Percentiles rank a stretch among this genome's conserved stretches.
Conservation (phyloP, 1,140 invertebrate genomes). For the Papilio glaucus region DNA sequence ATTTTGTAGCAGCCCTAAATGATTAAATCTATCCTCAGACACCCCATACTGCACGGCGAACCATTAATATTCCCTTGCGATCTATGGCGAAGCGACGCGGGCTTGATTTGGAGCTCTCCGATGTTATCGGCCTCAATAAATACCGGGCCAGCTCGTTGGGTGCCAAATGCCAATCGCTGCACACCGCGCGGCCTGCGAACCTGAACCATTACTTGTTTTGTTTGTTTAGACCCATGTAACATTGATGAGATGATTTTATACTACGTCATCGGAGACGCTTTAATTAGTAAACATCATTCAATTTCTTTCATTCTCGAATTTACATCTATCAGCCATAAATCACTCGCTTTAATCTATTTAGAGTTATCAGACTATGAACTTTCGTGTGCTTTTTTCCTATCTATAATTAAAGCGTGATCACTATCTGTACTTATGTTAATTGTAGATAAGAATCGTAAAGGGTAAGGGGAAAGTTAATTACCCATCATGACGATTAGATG, state of each 20-base stretch:
- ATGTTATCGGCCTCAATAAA: conserved; percentile 29
- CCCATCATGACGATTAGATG: background rate
- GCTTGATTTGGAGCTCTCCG: conserved; percentile 28
- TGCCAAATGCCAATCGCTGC: background rate
- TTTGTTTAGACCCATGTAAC: no score
- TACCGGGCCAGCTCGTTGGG: conserved; percentile 3
- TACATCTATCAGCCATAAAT: background rate
- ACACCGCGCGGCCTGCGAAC: no score
- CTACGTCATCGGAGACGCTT: no score
- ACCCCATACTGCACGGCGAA: background rate
- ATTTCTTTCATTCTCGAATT: no score
- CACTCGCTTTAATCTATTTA: background rate
- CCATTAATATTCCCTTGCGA: background rate
- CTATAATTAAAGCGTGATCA: background rate
- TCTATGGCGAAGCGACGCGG: conserved; percentile 3
- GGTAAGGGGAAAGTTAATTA: conserved; percentile 9
- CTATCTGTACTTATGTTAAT: background rate
- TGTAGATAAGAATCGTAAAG: conserved; percentile 3
- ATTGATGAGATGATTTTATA: no score
- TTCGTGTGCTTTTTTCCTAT: background rate
- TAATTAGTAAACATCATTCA: no score
- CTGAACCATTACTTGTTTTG: no score
- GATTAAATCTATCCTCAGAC: background rate
- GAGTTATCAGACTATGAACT: background rate
- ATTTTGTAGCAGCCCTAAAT: conserved; percentile 9